These are phyloP conservation scores for Mimas tiliae DNA, from an alignment of 2,888 invertebrate species.

Conservation along the genomic window DNA sequence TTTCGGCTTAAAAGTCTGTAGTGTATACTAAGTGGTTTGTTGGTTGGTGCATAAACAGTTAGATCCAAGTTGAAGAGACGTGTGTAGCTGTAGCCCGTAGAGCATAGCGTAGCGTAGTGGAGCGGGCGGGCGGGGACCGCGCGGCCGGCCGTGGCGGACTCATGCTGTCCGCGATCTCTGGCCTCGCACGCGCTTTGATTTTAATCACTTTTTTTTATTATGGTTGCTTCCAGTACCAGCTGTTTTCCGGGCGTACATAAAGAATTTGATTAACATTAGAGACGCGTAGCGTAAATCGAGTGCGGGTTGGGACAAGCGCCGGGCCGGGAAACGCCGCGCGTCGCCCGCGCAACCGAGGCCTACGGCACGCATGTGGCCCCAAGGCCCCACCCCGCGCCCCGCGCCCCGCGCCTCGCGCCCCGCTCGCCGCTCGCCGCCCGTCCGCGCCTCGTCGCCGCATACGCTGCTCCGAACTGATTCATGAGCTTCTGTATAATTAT, in stretches of 20 bases:
- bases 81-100: slow-evolving; percentile 49
- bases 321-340: slow-evolving; percentile 38
- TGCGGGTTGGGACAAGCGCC: slow-evolving; percentile 51
- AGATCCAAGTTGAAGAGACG: slow-evolving; percentile 27
- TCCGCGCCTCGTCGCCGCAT: slow-evolving; percentile 49
- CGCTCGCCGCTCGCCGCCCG: slow-evolving; percentile 44
- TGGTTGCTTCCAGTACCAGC: slow-evolving; percentile 87
- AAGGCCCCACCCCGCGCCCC: slow-evolving; percentile 47
- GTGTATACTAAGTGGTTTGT: slow-evolving; percentile 34
- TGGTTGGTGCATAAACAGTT: slow-evolving; percentile 32
- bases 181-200: slow-evolving; percentile 53
- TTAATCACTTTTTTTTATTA: slow-evolving; percentile 71
- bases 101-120: slow-evolving; percentile 49
- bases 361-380: slow-evolving; percentile 24
- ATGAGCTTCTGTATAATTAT: slow-evolving; percentile 49
- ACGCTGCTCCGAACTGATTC: slow-evolving; percentile 46
- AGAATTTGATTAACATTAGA: slow-evolving; percentile 66
- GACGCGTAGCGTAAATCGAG: slow-evolving; percentile 62
- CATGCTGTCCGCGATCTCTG: slow-evolving; percentile 44
- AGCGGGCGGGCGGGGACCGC: slow-evolving; percentile 61
- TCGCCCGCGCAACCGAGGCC: slow-evolving; percentile 35
- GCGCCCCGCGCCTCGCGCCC: slow-evolving; percentile 40
- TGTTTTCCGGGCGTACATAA: slow-evolving; percentile 88
- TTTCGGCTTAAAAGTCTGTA: slow-evolving; percentile 44
- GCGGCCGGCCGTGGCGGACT: slow-evolving; percentile 48